These are phyloP conservation scores for Campylomormyrus numenius DNA, from an alignment of 2,113 vertebrate genomes.

Conservation along the genomic window DNA sequence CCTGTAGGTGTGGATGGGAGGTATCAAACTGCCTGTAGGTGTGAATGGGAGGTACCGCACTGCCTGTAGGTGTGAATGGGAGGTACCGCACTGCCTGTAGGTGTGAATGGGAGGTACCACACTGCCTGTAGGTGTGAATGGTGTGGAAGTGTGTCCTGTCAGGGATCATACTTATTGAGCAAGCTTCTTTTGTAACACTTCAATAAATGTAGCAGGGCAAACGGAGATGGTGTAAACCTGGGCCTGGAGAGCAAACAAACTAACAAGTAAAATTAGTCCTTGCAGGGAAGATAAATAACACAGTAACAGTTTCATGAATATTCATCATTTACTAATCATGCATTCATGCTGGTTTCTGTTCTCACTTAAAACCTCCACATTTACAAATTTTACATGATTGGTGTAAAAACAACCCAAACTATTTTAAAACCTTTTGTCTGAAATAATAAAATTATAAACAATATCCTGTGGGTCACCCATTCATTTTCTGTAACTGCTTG, in stretches of 20 bases:
- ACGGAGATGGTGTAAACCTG: neutral
- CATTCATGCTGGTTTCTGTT: neutral
- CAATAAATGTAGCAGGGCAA: neutral
- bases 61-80: too few species aligned
- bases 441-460: neutral
- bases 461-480: neutral
- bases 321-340: neutral
- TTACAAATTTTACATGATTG: neutral
- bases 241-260: neutral
- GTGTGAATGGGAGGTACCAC: too few species aligned
- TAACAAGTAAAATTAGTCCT: neutral
- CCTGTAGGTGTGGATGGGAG: too few species aligned
- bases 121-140: too few species aligned
- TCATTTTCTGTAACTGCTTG: neutral
- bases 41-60: too few species aligned
- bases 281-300: neutral
- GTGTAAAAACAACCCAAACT: neutral
- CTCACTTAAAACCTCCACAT: neutral
- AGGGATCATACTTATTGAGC: neutral
- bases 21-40: too few species aligned
- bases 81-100: too few species aligned
- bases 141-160: too few species aligned
- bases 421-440: neutral
- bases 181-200: neutral
- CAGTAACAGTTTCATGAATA: neutral